These are phyloP conservation scores for Microctenopoma stevenorrisi DNA, from an alignment of 2,797 vertebrate genomes.

Conservation along the genomic window DNA sequence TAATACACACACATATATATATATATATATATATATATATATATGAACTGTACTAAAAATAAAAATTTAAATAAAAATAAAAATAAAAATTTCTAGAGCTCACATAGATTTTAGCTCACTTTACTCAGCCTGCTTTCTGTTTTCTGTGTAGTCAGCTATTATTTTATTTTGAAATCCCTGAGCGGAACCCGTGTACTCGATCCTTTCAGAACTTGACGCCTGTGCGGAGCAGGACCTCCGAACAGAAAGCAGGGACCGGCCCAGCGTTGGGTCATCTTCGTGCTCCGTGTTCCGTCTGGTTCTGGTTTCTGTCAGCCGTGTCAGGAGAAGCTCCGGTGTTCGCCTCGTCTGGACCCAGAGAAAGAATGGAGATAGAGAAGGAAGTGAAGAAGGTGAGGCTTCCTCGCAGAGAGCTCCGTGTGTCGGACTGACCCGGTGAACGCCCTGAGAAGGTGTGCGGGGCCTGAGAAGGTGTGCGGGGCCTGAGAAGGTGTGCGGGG, in stretches of 20 bases:
- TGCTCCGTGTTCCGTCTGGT: not conserved
- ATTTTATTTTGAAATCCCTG: slow-evolving; percentile 40
- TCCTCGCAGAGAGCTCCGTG: not conserved
- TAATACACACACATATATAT: too few species aligned
- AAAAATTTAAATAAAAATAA: too few species aligned
- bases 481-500: too few species aligned
- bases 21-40: too few species aligned
- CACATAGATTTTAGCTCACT: too few species aligned
- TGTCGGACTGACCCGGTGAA: slow-evolving; percentile 35
- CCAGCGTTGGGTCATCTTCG: not conserved
- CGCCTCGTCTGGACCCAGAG: not conserved
- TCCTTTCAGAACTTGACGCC: rapidly evolving
- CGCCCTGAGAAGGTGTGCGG: slow-evolving; percentile 62
- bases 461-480: too few species aligned
- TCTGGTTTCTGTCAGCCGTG: not conserved
- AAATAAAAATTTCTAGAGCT: too few species aligned
- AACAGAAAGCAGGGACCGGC: slow-evolving; percentile 13
- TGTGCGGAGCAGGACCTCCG: slow-evolving; percentile 15
- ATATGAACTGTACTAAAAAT: too few species aligned
- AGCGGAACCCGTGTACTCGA: not conserved
- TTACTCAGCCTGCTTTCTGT: too few species aligned
- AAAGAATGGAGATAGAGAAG: slow-evolving; percentile 83
- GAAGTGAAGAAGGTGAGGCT: slow-evolving; percentile 83
- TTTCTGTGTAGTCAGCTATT: not conserved
- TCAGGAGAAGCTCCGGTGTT: not conserved